Conservation (phyloP, 1,140 invertebrate species). For the Centruroides vittatus region DNA sequence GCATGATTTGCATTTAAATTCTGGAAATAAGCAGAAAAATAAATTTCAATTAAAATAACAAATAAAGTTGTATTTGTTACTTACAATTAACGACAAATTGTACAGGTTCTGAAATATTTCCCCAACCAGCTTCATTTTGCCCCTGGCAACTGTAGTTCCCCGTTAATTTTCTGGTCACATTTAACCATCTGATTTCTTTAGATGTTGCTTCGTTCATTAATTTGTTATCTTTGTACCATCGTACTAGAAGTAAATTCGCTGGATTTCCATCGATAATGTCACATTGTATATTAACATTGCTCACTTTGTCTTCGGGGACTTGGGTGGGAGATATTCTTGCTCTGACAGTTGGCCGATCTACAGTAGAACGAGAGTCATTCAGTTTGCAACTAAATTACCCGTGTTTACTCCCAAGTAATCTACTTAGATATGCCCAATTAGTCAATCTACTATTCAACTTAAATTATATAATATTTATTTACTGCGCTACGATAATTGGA, state of each 20-base stretch:
- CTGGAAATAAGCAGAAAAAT: no score
- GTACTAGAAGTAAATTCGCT: slow-evolving; percentile 31
- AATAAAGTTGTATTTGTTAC: slow-evolving; percentile 21
- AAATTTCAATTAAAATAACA: no score
- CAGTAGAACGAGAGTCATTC: no score
- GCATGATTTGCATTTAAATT: no score
- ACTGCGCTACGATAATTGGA: no score
- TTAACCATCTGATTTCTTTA: slow-evolving; percentile 36
- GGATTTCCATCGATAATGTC: slow-evolving; percentile 47
- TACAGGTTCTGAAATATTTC: slow-evolving; percentile 50
- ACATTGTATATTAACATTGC: slow-evolving; percentile 47
- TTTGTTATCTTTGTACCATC: slow-evolving; percentile 61
- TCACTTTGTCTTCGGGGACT: slow-evolving; percentile 53
- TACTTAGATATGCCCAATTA: no score
- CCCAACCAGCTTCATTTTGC: slow-evolving; percentile 71
- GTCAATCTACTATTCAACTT: no score
- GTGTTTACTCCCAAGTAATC: no score
- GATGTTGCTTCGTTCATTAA: slow-evolving; percentile 70
- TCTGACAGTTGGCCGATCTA: slow-evolving; percentile 9
- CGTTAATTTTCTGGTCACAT: slow-evolving; percentile 65
- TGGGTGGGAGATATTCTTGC: slow-evolving; percentile 10
- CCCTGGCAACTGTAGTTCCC: slow-evolving; percentile 86
- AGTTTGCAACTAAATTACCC: no score
- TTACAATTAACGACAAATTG: slow-evolving; percentile 63
- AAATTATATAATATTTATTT: no score